Conservation (phyloP, 2,797 vertebrate genomes). For the Scolopax bukidnonensis region DNA sequence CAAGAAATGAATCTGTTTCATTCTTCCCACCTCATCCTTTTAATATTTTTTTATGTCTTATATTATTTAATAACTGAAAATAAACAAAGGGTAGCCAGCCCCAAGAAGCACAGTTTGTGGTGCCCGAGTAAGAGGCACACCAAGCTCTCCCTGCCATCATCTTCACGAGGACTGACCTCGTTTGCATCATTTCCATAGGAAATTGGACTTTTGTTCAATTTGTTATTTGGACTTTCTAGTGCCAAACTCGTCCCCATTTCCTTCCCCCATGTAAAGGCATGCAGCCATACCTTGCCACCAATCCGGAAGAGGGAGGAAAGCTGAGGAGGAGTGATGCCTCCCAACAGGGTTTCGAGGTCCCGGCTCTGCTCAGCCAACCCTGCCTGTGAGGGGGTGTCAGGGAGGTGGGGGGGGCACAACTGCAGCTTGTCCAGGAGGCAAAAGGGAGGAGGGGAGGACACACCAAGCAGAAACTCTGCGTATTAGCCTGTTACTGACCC, state of each 20-base stretch:
- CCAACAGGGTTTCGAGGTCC: rapidly evolving
- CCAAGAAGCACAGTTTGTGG: neutral
- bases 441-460: neutral
- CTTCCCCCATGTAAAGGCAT: neutral
- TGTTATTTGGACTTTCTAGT: neutral
- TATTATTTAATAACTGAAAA: neutral
- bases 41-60: neutral
- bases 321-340: neutral
- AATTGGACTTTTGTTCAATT: neutral
- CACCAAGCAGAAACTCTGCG: neutral
- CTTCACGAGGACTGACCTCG: neutral
- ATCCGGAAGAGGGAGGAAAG: neutral
- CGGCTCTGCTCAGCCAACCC: neutral
- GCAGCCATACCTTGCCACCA: neutral
- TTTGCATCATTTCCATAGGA: neutral
- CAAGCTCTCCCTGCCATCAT: no score
- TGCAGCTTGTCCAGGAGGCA: neutral
- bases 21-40: neutral
- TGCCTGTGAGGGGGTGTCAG: neutral
- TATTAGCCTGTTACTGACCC: neutral
- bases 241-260: neutral
- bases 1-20: neutral
- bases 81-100: neutral
- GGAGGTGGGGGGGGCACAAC: neutral
- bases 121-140: rapidly evolving